Evolutionary conservation across 2,888 invertebrate species (phyloP).

Genomic region (Cyclophora punctaria): DNA sequence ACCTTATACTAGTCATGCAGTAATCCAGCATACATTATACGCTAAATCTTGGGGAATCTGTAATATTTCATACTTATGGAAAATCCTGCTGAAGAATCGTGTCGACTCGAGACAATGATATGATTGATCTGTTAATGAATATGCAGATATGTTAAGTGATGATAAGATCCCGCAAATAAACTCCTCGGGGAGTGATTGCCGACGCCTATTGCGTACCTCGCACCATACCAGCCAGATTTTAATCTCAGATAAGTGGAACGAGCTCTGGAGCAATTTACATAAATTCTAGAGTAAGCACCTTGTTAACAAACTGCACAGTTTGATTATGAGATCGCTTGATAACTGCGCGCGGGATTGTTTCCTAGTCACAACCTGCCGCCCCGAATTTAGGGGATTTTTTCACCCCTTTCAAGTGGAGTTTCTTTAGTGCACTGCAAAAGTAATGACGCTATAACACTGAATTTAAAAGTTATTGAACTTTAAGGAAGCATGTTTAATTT

Average conservation of each 20-base stretch:
- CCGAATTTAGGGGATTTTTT: neutral
- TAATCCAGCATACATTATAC: neutral
- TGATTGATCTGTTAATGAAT: constrained; percentile 72
- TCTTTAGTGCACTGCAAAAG: too few species aligned
- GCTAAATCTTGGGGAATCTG: constrained; percentile 2
- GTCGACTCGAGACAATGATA: constrained; percentile 40
- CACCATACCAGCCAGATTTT: constrained; percentile 57
- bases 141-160: constrained; percentile 68
- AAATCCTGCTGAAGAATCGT: neutral
- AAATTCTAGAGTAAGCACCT: constrained; percentile 71
- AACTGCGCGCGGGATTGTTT: constrained; percentile 34
- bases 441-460: neutral
- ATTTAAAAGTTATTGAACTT: too few species aligned
- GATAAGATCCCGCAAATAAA: constrained; percentile 66
- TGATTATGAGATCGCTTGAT: constrained; percentile 63
- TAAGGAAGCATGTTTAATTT: too few species aligned
- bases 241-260: constrained; percentile 69
- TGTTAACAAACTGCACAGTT: constrained; percentile 70
- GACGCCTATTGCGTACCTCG: constrained; percentile 50
- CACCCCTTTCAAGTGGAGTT: too few species aligned
- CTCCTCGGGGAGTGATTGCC: constrained; percentile 68
- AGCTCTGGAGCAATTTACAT: constrained; percentile 67
- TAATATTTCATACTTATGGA: neutral
- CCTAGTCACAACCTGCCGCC: constrained; percentile 15
- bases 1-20: neutral